Evolutionary conservation across 2,113 vertebrate genomes (phyloP).

Genomic region (Datnioides undecimradiatus): DNA sequence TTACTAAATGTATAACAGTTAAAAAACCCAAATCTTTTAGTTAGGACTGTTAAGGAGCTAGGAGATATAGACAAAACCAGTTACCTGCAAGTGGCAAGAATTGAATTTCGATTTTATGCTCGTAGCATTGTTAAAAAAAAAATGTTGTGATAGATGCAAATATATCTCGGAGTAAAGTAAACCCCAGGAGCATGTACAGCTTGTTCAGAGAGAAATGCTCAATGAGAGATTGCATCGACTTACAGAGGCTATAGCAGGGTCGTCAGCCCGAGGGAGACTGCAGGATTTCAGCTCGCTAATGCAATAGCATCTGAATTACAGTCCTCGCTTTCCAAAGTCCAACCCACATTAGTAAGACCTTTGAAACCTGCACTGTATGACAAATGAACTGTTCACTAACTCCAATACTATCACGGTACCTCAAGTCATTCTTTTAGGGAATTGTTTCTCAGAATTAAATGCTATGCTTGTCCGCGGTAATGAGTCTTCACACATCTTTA

Average conservation of each 20-base stretch:
- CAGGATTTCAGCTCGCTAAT: neutral
- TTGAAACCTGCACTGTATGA: neutral
- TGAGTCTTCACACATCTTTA: constrained; percentile 22
- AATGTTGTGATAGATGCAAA: neutral
- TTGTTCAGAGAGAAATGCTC: neutral
- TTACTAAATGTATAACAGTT: too few relatives aligned
- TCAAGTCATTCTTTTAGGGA: neutral
- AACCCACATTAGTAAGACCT: neutral
- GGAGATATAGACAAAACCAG: too few relatives aligned
- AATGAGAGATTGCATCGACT: neutral
- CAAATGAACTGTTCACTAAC: neutral
- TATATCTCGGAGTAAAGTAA: neutral
- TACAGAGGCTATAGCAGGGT: neutral
- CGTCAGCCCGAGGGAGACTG: neutral
- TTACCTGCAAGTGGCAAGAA: too few relatives aligned
- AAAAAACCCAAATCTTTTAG: too few relatives aligned
- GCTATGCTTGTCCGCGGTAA: constrained; percentile 6
- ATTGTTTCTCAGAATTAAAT: constrained; percentile 40
- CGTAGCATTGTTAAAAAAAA: neutral
- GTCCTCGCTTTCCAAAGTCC: neutral
- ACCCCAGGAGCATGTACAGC: neutral
- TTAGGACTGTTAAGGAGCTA: too few relatives aligned
- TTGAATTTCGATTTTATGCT: neutral
- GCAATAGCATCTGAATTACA: neutral
- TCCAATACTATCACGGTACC: neutral